A percentile compares a stretch with the other conserved stretches of the same genome.
These are phyloP conservation scores for Cuculus canorus DNA, from an alignment of 2,797 vertebrate species.

Conservation along the genomic window DNA sequence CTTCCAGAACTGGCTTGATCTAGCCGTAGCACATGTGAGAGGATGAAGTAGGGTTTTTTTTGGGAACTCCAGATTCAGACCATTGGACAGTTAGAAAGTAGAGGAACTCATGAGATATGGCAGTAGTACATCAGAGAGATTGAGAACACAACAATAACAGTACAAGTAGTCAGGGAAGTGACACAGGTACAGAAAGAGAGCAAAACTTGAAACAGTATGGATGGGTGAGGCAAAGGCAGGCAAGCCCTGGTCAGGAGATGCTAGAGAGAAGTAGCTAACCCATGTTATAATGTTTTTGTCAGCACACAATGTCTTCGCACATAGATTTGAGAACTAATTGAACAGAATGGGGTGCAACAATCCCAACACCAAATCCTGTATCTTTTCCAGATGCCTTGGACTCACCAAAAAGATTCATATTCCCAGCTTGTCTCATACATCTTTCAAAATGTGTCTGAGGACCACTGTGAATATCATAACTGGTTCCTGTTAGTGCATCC, in stretches of 20 bases:
- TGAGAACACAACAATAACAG: background rate
- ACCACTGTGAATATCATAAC: background rate
- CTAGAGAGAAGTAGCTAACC: background rate
- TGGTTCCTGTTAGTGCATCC: background rate
- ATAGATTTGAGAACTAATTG: background rate
- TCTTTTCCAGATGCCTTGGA: background rate
- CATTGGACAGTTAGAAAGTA: background rate
- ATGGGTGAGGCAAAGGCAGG: background rate
- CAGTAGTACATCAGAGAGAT: background rate
- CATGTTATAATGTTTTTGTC: background rate
- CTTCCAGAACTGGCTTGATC: background rate
- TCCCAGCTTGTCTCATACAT: background rate
- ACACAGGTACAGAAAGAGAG: background rate
- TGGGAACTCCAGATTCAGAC: background rate
- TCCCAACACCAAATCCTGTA: background rate
- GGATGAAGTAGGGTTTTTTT: background rate
- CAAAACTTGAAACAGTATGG: background rate
- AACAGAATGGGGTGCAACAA: background rate
- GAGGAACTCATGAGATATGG: background rate
- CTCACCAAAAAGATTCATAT: background rate
- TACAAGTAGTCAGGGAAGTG: background rate
- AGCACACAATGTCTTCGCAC: background rate
- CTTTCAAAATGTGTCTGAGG: background rate
- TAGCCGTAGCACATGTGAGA: background rate
- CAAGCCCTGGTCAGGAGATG: background rate